Percentiles rank a stretch among this genome's conserved stretches.
Conservation (phyloP, 2,113 vertebrate species). For the Peucedramus taeniatus region DNA sequence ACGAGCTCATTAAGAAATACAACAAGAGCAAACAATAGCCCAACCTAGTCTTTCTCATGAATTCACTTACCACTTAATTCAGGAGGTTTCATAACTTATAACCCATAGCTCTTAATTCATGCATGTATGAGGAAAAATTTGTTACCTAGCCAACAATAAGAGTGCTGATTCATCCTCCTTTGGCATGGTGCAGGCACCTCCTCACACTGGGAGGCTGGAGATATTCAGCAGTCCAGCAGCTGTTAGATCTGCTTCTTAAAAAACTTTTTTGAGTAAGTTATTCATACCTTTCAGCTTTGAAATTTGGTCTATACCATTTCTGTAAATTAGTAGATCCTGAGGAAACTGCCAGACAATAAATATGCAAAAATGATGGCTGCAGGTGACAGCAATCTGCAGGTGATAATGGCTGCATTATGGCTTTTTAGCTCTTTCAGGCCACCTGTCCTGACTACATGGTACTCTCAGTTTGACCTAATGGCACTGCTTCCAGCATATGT, state of each 20-base stretch:
- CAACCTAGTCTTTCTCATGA: not conserved
- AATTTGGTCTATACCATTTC: not conserved
- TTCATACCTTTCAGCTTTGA: not conserved
- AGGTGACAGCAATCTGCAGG: not conserved
- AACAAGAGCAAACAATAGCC: not conserved
- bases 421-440: not conserved
- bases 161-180: not conserved
- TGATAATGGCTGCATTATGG: not conserved
- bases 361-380: not conserved
- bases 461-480: not conserved
- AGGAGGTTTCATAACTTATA: not conserved
- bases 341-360: not conserved
- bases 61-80: not conserved
- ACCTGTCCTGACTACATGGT: not conserved
- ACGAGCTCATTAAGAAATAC: not conserved
- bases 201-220: not conserved
- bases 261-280: not conserved
- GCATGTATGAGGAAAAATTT: not conserved
- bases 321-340: not conserved
- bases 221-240: not conserved
- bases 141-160: not conserved
- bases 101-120: not conserved
- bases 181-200: accelerated
- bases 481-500: not conserved
- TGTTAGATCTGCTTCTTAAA: not conserved